phyloP scores from a whole-genome alignment of 2,888 invertebrate species.

The Cyrtodaria siliqua region DNA sequence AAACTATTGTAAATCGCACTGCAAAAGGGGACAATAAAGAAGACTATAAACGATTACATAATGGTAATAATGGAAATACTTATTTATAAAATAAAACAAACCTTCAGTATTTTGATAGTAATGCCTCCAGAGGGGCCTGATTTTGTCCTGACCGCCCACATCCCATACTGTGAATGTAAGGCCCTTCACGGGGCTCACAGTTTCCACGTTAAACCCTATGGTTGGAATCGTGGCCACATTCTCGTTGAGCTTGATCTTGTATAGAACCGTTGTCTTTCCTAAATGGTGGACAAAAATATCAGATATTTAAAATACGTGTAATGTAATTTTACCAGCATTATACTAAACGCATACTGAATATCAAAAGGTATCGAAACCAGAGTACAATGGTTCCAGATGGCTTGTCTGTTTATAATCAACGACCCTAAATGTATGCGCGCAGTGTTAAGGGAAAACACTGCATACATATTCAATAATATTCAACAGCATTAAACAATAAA shows the following conservation, averaged over 20 bases:
- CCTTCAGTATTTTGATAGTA: conserved; percentile 82
- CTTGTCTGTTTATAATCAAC: no score
- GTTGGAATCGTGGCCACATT: conserved; percentile 84
- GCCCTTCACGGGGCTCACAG: conserved; percentile 80
- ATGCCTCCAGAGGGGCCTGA: conserved; percentile 83
- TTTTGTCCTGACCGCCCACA: conserved; percentile 84
- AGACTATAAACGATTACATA: no score
- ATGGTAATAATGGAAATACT: no score
- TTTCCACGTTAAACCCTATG: conserved; percentile 86
- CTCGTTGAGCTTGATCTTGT: conserved; percentile 85
- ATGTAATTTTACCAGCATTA: background rate
- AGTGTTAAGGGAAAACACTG: no score
- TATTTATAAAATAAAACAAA: conserved; percentile 15
- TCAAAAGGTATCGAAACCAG: no score
- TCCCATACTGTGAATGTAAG: conserved; percentile 85
- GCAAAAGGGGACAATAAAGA: no score
- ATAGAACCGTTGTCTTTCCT: conserved; percentile 85
- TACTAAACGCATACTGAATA: no score
- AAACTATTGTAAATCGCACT: no score
- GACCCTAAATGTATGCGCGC: no score
- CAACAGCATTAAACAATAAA: no score
- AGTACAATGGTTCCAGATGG: no score
- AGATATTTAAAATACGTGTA: background rate
- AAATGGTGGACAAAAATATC: conserved; percentile 26
- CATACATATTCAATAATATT: no score